Conservation (phyloP, 1,140 invertebrate species). For the Dolichoris vasculosae region DNA sequence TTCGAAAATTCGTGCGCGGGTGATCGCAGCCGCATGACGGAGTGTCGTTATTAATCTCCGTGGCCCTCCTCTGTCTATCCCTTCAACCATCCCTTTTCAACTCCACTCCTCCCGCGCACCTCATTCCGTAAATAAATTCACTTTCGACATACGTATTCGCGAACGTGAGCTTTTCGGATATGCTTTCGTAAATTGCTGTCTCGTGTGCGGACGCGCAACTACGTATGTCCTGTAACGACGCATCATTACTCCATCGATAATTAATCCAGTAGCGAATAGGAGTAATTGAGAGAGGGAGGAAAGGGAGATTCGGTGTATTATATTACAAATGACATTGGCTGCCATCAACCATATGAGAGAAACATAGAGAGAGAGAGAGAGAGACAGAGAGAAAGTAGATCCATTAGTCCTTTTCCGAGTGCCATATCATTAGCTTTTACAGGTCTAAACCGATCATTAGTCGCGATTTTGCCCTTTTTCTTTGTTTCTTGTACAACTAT, state of each 20-base stretch:
- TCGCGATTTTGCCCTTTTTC: conserved; percentile 45
- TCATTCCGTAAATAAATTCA: conserved; percentile 22
- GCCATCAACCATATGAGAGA: too few species aligned
- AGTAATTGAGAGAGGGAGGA: neutral
- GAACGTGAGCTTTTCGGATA: conserved; percentile 37
- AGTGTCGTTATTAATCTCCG: conserved; percentile 53
- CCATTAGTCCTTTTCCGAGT: conserved; percentile 42
- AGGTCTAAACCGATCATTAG: conserved; percentile 49
- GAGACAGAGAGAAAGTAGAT: conserved; percentile 27
- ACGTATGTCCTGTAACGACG: conserved; percentile 50
- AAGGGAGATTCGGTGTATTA: conserved; percentile 52
- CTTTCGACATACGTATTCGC: conserved; percentile 30
- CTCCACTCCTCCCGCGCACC: neutral
- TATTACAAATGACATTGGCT: conserved; percentile 63
- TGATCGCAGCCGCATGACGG: conserved; percentile 44
- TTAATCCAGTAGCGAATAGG: conserved; percentile 58
- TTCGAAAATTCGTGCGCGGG: conserved; percentile 27
- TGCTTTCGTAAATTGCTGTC: conserved; percentile 51
- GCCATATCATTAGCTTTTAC: conserved; percentile 48
- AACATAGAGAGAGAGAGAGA: neutral
- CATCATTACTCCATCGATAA: conserved; percentile 63
- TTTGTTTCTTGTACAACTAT: conserved; percentile 33
- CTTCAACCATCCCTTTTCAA: neutral
- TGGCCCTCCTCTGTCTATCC: neutral
- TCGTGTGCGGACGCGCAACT: conserved; percentile 28